Conservation (phyloP, 2,797 vertebrate species). For the Mormyrus hasselquistii region DNA sequence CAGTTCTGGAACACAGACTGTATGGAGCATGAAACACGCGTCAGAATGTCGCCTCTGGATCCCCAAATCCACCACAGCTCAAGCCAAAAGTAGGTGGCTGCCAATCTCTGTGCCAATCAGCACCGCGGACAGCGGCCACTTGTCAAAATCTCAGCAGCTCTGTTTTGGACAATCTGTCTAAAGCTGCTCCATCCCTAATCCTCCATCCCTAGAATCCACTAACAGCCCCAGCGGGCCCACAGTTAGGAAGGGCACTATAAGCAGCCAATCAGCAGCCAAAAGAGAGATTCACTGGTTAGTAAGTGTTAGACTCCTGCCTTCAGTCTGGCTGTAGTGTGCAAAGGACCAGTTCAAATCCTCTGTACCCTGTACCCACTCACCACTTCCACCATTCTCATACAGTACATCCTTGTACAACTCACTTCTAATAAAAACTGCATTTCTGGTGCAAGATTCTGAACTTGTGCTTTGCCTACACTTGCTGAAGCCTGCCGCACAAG, state of each 20-base stretch:
- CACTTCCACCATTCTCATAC: background rate
- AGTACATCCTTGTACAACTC: background rate
- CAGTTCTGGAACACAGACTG: background rate
- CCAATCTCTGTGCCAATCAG: background rate
- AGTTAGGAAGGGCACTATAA: background rate
- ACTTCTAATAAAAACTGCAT: background rate
- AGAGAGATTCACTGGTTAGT: background rate
- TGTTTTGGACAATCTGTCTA: background rate
- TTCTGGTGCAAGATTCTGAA: background rate
- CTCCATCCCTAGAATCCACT: background rate
- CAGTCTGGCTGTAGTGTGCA: background rate
- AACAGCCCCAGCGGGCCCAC: background rate
- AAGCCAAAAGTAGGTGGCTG: background rate
- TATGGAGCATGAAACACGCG: background rate
- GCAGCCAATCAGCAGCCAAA: background rate
- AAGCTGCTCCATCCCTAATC: background rate
- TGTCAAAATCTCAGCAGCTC: background rate
- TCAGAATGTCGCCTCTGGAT: background rate
- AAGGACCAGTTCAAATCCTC: background rate
- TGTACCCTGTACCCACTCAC: background rate
- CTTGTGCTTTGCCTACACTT: background rate
- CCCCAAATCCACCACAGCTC: background rate
- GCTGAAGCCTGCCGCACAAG: background rate
- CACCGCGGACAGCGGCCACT: background rate
- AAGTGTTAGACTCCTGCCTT: background rate